Base-by-base conservation (phyloP, 2,888 invertebrate species). In the Nysson spinosus region DNA sequence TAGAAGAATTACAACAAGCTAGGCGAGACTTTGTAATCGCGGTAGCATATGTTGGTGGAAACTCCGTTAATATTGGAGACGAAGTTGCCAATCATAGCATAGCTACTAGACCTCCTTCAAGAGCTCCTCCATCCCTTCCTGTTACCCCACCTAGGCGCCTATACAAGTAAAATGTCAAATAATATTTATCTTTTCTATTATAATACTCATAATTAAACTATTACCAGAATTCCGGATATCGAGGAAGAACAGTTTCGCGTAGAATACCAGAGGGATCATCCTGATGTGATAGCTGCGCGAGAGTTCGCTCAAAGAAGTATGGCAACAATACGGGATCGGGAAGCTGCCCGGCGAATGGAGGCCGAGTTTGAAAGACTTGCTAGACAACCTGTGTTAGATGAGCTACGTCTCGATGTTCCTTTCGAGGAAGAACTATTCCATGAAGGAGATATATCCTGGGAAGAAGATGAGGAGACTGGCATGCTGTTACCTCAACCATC, bases 11-110 rank as follows among this genome's bases (percentile, higher is more conserved):
- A 3, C 85, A 85, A n/a, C 69, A 79, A 5, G 83, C 85, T 1
- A 76, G 85, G 12, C 72, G 85, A n/a, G 85, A 84, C 1, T 82
- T 85, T 35, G 81, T 85, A 3, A 65, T 85, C n/a, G 70, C 84
- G 0, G 79, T 82, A 3, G 82, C 85, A 1, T 78, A 75, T 40
- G 80, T 85, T 12, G 78, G 83, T 14, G 72, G 67, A 7, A 81
- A 83, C 9, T 72, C 77, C 1, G 57, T 81, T 4, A 64, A 55
- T 22, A 55, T 83, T 0, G 49, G 44, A 2, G 78, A 78, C 1
- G 69, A 65, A 3, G 40, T 32, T 3, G 47, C 49, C 17, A 20
- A 32, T n/a, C 40, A 35, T 26, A 3, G 9, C 0, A 3, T 28
- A 12, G 12, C 9, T 5, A 0, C 4, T 24, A 40, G 39, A 40